These are phyloP conservation scores for Drosophila willistoni DNA, from an alignment of 1,140 invertebrate species.

Conservation along the genomic window DNA sequence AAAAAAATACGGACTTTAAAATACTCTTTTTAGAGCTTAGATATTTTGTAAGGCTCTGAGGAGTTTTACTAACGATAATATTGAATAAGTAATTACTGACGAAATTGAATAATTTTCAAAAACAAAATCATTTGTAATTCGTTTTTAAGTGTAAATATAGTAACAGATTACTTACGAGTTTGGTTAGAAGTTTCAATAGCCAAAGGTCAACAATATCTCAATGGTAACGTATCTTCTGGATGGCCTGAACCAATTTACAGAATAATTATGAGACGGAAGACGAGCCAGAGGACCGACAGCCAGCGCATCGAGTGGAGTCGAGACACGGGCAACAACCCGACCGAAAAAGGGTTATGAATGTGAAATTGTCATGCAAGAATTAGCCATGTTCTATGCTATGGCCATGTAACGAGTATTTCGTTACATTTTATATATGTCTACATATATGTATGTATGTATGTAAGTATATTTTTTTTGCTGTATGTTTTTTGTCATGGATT, in stretches of 20 bases:
- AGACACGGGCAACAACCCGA: constrained; percentile 34
- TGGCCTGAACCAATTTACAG: constrained; percentile 24
- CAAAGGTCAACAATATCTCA: constrained; percentile 3
- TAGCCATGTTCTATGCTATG: constrained; percentile 81
- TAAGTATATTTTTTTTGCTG: constrained; percentile 2
- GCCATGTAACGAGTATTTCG: constrained; percentile 66
- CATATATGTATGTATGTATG: neutral
- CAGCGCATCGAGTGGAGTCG: constrained; percentile 13
- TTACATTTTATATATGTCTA: constrained; percentile 62
- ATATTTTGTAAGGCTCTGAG: no score
- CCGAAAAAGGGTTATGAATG: constrained; percentile 81
- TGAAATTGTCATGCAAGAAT: constrained; percentile 83
- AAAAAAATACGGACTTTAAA: neutral
- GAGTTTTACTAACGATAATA: no score
- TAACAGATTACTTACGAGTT: neutral
- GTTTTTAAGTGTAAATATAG: no score
- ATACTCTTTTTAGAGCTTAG: constrained; percentile 13
- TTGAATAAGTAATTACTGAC: no score
- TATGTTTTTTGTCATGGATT: constrained; percentile 21
- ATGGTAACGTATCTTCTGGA: neutral
- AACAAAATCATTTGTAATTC: neutral
- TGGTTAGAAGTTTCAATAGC: neutral
- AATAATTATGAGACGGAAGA: constrained; percentile 76
- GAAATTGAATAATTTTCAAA: no score
- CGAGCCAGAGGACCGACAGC: constrained; percentile 38